Evolutionary conservation across 2,888 invertebrate species (phyloP).

Genomic region (Melangyna quadrimaculata): DNA sequence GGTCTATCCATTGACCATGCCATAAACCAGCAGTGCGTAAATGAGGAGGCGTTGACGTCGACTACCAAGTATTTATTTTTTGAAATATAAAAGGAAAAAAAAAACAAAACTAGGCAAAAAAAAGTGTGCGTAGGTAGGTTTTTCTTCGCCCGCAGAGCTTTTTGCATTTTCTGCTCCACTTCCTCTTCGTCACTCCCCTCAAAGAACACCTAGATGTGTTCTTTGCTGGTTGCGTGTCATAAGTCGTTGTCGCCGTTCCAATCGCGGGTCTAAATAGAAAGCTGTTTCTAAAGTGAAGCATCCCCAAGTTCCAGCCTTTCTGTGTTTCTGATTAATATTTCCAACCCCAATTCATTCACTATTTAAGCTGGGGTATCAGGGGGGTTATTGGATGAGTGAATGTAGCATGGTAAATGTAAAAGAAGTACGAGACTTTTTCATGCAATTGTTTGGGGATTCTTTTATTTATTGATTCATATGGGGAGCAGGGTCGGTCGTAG

Average conservation of each 20-base stretch:
- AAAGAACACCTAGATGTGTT: neutral
- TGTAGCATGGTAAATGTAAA: slow-evolving; percentile 1
- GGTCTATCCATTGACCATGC: slow-evolving; percentile 47
- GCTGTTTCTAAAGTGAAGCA: neutral
- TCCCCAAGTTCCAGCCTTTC: slow-evolving; percentile 36
- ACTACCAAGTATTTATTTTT: neutral
- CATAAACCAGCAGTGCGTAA: slow-evolving; percentile 20
- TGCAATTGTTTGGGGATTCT: slow-evolving; percentile 63
- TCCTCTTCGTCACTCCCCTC: neutral
- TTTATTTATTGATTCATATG: slow-evolving; percentile 60
- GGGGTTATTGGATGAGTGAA: neutral
- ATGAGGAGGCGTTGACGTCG: slow-evolving; percentile 33
- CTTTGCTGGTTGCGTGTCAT: slow-evolving; percentile 52
- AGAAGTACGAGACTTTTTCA: slow-evolving; percentile 50
- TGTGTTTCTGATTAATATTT: slow-evolving; percentile 1
- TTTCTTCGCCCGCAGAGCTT: slow-evolving; percentile 55
- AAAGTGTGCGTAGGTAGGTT: slow-evolving; percentile 54
- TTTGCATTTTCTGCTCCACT: neutral
- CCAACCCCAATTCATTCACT: slow-evolving; percentile 51
- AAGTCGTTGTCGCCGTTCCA: slow-evolving; percentile 17
- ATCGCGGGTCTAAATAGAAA: slow-evolving; percentile 28
- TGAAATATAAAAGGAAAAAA: neutral
- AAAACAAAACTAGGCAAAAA: slow-evolving; percentile 12
- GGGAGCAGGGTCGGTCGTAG: slow-evolving; percentile 52
- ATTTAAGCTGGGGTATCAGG: neutral